Conservation (phyloP, 2,888 invertebrate species). For the Nemoura dubitans region DNA sequence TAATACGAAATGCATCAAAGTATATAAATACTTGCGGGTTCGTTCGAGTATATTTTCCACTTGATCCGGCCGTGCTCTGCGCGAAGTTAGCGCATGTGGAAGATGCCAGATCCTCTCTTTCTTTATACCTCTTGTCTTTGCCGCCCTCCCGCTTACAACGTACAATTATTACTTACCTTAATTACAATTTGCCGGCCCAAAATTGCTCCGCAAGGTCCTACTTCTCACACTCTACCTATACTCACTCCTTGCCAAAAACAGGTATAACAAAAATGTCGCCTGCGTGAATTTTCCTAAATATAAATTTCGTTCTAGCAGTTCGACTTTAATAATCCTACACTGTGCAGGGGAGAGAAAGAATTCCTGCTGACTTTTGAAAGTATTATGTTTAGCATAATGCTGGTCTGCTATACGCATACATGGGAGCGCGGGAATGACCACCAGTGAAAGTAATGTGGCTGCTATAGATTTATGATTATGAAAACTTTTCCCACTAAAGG, state of each 20-base stretch:
- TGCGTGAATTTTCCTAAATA: no score
- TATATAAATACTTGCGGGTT: background rate
- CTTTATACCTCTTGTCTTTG: background rate
- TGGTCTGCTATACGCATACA: background rate
- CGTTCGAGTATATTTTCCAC: background rate
- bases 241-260: no score
- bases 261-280: no score
- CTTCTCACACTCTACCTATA: background rate
- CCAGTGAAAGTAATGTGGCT: background rate
- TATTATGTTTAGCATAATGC: background rate
- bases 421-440: background rate
- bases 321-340: background rate
- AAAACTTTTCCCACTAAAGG: background rate
- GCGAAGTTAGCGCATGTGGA: background rate
- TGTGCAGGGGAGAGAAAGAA: background rate
- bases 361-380: background rate
- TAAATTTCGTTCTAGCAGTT: background rate
- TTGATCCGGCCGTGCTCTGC: background rate
- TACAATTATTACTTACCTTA: background rate
- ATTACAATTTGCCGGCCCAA: background rate
- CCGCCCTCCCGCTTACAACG: background rate
- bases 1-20: constrained; percentile 12
- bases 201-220: background rate
- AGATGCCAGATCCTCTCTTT: background rate
- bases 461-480: background rate